A percentile compares a stretch with the other conserved stretches of the same genome.
Evolutionary conservation across 2,113 vertebrate species (phyloP).

Genomic region (Narcine bancroftii): DNA sequence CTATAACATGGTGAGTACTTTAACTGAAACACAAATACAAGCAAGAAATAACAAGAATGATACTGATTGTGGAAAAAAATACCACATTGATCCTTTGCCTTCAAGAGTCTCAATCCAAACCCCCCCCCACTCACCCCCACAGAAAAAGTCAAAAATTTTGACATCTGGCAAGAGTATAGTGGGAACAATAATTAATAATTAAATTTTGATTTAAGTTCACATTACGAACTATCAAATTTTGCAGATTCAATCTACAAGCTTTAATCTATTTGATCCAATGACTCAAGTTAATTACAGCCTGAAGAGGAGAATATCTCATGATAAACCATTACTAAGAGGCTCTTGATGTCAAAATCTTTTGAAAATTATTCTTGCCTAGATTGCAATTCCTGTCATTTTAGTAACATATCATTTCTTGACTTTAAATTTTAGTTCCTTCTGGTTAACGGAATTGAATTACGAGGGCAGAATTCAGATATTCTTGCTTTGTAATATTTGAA

Average conservation of each 20-base stretch:
- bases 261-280: background rate
- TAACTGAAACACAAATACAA: background rate
- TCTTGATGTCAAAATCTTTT: background rate
- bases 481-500: too few species aligned
- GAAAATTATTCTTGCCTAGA: background rate
- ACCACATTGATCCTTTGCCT: background rate
- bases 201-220: slow-evolving; percentile 22
- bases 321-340: background rate
- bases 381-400: too few species aligned
- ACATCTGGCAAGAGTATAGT: background rate
- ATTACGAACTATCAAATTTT: slow-evolving; percentile 2
- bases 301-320: background rate
- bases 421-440: too few species aligned
- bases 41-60: background rate
- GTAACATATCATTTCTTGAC: too few species aligned
- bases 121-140: too few species aligned
- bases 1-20: background rate
- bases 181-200: slow-evolving; percentile 8
- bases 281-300: slow-evolving; percentile 5
- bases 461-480: too few species aligned
- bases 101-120: too few species aligned
- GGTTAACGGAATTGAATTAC: too few species aligned
- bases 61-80: too few species aligned
- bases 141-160: background rate
- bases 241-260: background rate